Percentiles rank a stretch among this genome's conserved stretches.
phyloP scores from a whole-genome alignment of 2,797 vertebrate species.

The Buceros bicornis region DNA sequence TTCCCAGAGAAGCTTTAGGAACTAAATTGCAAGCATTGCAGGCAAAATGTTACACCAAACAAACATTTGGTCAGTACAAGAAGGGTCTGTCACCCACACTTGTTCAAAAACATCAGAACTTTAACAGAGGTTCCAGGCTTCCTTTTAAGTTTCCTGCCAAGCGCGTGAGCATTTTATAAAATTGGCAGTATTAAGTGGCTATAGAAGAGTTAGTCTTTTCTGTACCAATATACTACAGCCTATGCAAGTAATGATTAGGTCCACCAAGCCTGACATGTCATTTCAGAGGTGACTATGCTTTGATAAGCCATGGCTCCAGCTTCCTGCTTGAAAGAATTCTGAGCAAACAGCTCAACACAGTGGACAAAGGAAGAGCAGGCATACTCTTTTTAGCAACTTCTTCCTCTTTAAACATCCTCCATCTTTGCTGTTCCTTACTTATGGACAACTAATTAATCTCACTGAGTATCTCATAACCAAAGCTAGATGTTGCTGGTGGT shows the following conservation, averaged over 20 bases:
- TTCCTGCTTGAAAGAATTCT: neutral
- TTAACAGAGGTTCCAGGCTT: neutral
- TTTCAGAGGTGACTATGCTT: neutral
- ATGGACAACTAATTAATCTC: slow-evolving; percentile 17
- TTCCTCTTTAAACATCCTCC: neutral
- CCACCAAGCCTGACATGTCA: neutral
- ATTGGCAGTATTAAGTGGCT: neutral
- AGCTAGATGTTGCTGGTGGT: neutral
- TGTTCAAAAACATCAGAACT: neutral
- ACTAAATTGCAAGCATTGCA: neutral
- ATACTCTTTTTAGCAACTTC: neutral
- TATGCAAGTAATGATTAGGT: neutral
- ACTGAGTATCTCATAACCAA: slow-evolving; percentile 15
- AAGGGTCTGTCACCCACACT: neutral
- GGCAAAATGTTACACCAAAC: neutral
- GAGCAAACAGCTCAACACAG: neutral
- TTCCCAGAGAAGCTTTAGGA: neutral
- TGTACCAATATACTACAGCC: neutral
- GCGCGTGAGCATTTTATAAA: neutral
- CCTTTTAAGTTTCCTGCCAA: neutral
- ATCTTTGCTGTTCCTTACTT: slow-evolving; percentile 6
- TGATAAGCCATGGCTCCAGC: neutral
- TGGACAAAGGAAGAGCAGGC: neutral
- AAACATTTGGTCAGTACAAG: neutral
- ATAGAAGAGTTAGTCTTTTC: neutral